These are phyloP conservation scores for Rhagoletis zephyria DNA, from an alignment of 1,140 invertebrate species.

Conservation along the genomic window DNA sequence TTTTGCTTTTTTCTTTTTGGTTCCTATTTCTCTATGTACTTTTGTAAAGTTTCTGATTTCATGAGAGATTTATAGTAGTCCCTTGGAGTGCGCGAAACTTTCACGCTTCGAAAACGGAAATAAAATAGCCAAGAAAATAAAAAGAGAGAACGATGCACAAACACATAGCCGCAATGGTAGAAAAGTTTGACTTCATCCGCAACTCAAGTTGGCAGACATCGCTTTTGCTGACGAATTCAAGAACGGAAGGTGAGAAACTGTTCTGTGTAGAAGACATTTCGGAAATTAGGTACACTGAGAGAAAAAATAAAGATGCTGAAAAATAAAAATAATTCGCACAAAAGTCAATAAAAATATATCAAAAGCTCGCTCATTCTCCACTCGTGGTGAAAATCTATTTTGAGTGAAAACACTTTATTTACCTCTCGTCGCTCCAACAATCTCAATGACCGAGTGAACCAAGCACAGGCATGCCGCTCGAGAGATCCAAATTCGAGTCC, in stretches of 20 bases:
- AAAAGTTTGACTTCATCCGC: neutral
- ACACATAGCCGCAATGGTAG: neutral
- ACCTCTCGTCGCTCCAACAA: no score
- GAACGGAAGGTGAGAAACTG: neutral
- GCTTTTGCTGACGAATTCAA: neutral
- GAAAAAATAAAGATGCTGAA: neutral
- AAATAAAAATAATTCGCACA: no score
- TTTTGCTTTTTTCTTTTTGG: neutral
- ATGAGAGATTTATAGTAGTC: slow-evolving; percentile 40
- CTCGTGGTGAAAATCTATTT: no score
- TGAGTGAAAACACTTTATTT: no score
- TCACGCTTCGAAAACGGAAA: slow-evolving; percentile 4
- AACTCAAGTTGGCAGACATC: neutral
- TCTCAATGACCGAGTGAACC: no score
- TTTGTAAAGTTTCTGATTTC: slow-evolving; percentile 39
- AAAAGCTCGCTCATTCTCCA: no score
- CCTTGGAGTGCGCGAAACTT: slow-evolving; percentile 4
- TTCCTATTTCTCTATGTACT: neutral
- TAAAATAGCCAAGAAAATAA: neutral
- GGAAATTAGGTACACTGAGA: neutral
- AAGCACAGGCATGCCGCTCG: no score
- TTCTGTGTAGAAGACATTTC: neutral
- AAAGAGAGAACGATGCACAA: no score
- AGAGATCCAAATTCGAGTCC: no score
- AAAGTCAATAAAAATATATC: no score